Evolutionary conservation across 2,888 invertebrate species (phyloP), one percentile per base, ranked within the genome.

Genomic region (Seira musarum): DNA sequence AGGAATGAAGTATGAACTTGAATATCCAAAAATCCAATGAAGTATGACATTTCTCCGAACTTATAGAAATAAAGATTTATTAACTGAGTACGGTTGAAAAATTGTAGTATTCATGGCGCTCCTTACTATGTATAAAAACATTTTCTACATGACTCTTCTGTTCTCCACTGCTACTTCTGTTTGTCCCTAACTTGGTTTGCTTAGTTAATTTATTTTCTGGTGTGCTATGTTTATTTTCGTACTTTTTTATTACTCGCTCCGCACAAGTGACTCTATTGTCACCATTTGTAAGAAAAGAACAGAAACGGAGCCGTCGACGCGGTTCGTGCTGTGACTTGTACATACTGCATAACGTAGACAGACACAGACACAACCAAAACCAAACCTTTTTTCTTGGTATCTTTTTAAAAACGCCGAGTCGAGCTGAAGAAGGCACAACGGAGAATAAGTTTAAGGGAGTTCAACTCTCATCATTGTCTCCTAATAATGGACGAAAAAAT

Each of bases 361-460:
- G 64, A 25, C 21, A 30, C 13, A 64, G 15, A 10, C 30, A 25
- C 30, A 64, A 25, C 64, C n/a, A 57, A 6, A 61, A 21, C 61
- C 61, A 61, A 61, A 21, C 61, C 61, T 61, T 61, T 46, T 61
- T 61, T 61, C 53, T 53, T 53, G 6, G 53, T 53, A 53, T 15
- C 15, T 13, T 53, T 30, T 30, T 53, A 53, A 53, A 53, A 53
- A 13, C 3, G 53, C 30, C 30, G 30, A 30, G 15, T 2, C 2
- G 53, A 53, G 53, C 15, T 53, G 15, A 53, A 53, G 53, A 17
- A 53, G 53, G 53, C 3, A 53, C 53, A 53, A 53, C 53, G 53
- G 53, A 53, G 53, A 53, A 15, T 53, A 15, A 13, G 3, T 53
- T 53, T 53, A 53, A 53, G 53, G 53, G 53, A 13, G 53, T 8